phyloP scores from a whole-genome alignment of 2,888 invertebrate species.

The Nemapogon koenigi region DNA sequence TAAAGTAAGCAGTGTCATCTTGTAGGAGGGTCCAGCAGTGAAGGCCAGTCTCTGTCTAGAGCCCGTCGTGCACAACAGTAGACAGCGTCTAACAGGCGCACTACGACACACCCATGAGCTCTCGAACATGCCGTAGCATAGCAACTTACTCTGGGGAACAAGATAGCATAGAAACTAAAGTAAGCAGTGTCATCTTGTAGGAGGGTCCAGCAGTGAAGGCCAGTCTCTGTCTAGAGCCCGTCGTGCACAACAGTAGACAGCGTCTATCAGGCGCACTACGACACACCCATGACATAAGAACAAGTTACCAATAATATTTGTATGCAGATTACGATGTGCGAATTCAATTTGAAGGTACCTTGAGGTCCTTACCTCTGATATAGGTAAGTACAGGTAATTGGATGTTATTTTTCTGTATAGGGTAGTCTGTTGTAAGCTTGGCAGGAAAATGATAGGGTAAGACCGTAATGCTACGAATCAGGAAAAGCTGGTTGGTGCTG shows the following conservation, averaged over 20 bases:
- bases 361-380: no score
- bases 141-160: no score
- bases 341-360: no score
- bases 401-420: no score
- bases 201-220: slow-evolving; percentile 38
- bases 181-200: slow-evolving; percentile 35
- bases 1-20: slow-evolving; percentile 38
- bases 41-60: slow-evolving; percentile 22
- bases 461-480: no score
- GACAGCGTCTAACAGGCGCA: background rate
- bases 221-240: slow-evolving; percentile 14
- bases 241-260: background rate
- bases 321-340: no score
- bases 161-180: slow-evolving; percentile 38
- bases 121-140: slow-evolving; percentile 3
- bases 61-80: background rate
- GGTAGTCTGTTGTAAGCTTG: no score
- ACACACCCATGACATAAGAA: slow-evolving; percentile 6
- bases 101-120: slow-evolving; percentile 3
- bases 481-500: no score
- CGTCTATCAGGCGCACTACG: background rate
- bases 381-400: no score
- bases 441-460: no score
- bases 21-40: slow-evolving; percentile 37
- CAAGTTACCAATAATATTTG: no score